Conservation (phyloP, 2,113 vertebrate species). For the Perca flavescens region DNA sequence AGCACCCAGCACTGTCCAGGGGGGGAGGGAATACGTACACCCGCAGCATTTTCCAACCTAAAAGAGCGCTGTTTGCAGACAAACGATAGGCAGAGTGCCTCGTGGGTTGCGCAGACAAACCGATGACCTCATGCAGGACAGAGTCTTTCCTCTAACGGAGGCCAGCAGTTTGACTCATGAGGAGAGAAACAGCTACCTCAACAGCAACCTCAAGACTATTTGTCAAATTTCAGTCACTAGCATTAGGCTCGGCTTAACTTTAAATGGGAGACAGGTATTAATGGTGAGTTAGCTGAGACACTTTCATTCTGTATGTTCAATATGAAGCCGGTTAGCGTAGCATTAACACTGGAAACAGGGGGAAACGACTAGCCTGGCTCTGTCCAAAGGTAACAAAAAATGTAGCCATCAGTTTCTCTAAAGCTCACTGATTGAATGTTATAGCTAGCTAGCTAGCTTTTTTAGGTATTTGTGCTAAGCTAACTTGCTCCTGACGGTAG, state of each 20-base stretch:
- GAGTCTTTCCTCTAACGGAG: constrained; percentile 17
- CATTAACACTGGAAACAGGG: neutral
- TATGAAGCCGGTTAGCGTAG: neutral
- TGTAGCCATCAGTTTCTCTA: neutral
- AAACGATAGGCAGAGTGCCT: constrained; percentile 30
- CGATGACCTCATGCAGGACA: constrained; percentile 43
- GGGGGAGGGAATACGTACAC: constrained; percentile 25
- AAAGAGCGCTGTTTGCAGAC: constrained; percentile 35
- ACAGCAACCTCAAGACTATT: constrained; percentile 24
- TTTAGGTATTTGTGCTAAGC: neutral
- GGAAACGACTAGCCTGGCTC: neutral
- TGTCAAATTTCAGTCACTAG: constrained; percentile 15
- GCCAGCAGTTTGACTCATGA: constrained; percentile 33
- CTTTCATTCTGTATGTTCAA: neutral
- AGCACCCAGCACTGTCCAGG: constrained; percentile 45
- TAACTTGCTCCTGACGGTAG: neutral
- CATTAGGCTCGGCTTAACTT: neutral
- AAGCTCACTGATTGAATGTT: neutral
- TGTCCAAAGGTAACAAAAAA: neutral
- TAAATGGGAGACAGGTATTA: neutral
- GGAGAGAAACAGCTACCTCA: constrained; percentile 24
- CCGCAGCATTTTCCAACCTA: constrained; percentile 38
- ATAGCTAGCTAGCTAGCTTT: neutral
- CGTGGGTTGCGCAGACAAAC: constrained; percentile 4
- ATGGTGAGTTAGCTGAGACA: neutral